Conservation (phyloP, 2,113 vertebrate species). For the Steatornis caripensis region DNA sequence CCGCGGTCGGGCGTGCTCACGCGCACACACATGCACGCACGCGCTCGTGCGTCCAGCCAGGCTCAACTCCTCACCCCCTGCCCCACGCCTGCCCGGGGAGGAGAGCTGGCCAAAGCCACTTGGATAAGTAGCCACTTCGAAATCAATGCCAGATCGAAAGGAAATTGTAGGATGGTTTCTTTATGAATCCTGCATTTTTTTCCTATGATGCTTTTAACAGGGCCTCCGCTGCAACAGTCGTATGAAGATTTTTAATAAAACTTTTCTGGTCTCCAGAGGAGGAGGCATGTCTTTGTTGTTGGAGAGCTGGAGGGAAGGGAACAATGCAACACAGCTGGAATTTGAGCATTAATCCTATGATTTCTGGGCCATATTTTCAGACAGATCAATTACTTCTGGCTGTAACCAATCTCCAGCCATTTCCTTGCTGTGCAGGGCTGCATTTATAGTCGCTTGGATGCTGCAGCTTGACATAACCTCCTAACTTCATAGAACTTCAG, state of each 20-base stretch:
- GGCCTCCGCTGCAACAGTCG: conserved; percentile 65
- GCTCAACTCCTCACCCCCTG: background rate
- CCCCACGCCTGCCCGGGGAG: background rate
- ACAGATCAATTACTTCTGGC: conserved; percentile 74
- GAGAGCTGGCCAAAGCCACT: conserved; percentile 40
- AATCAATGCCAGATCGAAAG: conserved; percentile 75
- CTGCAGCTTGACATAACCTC: conserved; percentile 63
- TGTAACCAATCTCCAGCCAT: conserved; percentile 69
- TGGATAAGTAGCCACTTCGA: conserved; percentile 65
- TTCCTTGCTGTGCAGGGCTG: conserved; percentile 48
- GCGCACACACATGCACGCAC: conserved; percentile 1
- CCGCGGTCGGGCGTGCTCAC: background rate
- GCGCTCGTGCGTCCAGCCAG: background rate
- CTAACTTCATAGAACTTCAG: conserved; percentile 37
- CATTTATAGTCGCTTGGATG: conserved; percentile 43
- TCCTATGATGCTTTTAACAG: conserved; percentile 61
- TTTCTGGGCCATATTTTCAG: conserved; percentile 71
- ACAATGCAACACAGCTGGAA: conserved; percentile 73
- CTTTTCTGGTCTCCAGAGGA: conserved; percentile 73
- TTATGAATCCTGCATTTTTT: conserved; percentile 66
- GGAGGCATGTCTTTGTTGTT: conserved; percentile 76
- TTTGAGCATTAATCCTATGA: conserved; percentile 67
- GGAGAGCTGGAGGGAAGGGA: conserved; percentile 70
- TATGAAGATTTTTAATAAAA: conserved; percentile 80
- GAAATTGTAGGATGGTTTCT: conserved; percentile 69